Conservation (phyloP, 2,113 vertebrate genomes). For the Caloenas nicobarica region DNA sequence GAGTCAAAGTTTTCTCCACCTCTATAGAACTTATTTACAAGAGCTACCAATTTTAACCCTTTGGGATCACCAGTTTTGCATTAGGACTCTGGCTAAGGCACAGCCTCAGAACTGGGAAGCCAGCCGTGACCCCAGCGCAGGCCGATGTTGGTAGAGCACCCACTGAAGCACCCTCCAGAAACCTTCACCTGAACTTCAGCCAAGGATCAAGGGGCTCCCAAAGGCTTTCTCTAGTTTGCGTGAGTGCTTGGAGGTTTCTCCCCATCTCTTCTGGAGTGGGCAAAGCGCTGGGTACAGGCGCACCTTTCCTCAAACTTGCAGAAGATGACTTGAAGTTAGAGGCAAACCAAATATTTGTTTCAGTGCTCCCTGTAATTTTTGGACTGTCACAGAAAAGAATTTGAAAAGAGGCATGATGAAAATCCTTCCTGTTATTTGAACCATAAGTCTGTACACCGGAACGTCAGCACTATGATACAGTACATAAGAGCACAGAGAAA, state of each 20-base stretch:
- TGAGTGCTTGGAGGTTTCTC: neutral
- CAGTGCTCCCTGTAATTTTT: neutral
- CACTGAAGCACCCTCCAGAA: neutral
- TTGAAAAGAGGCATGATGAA: neutral
- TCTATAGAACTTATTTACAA: neutral
- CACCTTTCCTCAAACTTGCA: neutral
- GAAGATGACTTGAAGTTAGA: neutral
- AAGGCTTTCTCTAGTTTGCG: neutral
- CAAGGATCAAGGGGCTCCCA: neutral
- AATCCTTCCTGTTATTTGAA: neutral
- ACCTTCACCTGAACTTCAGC: neutral
- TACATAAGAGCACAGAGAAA: neutral
- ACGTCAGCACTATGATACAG: neutral
- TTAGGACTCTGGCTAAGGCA: neutral
- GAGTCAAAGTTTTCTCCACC: neutral
- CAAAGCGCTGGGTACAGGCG: neutral
- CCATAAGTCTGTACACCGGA: accelerated
- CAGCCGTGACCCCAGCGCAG: neutral
- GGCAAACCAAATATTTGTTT: neutral
- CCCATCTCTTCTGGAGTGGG: neutral
- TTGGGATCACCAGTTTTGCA: neutral
- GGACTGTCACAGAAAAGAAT: neutral
- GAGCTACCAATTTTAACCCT: neutral
- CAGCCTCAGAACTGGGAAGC: neutral
- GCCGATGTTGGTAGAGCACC: neutral